A percentile compares a stretch with the other conserved stretches of the same genome.
phyloP scores from a whole-genome alignment of 2,888 invertebrate genomes.

The Andrena minutula region DNA sequence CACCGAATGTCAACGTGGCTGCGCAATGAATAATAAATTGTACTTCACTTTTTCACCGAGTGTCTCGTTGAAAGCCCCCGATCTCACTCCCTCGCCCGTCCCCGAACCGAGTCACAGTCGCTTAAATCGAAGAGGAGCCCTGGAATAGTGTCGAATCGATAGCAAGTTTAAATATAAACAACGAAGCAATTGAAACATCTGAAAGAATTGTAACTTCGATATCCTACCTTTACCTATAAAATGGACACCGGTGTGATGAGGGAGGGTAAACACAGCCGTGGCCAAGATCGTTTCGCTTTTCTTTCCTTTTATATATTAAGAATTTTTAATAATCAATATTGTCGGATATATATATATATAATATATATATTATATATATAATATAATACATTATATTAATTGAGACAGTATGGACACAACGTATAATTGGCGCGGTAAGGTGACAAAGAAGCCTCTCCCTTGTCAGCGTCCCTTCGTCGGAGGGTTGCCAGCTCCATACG shows the following conservation, averaged over 20 bases:
- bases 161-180: too few relatives aligned
- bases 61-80: neutral
- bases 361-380: conserved; percentile 80
- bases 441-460: conserved; percentile 77
- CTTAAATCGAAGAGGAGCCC: too few relatives aligned
- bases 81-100: too few relatives aligned
- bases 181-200: too few relatives aligned
- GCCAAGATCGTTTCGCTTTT: conserved; percentile 3
- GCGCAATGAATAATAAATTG: conserved; percentile 67
- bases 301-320: conserved; percentile 80
- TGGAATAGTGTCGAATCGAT: too few relatives aligned
- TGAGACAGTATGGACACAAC: conserved; percentile 84
- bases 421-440: conserved; percentile 82
- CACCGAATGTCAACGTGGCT: conserved; percentile 60
- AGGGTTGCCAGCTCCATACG: conserved; percentile 54
- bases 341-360: conserved; percentile 79
- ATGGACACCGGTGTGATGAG: neutral
- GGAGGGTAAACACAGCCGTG: conserved; percentile 7
- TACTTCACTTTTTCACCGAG: conserved; percentile 64
- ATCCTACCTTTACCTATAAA: neutral
- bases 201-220: too few relatives aligned
- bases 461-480: conserved; percentile 59
- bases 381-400: conserved; percentile 83
- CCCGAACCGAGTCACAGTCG: too few relatives aligned
- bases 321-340: conserved; percentile 85